Conservation (phyloP, 2,113 vertebrate genomes). For the Myrmophylax atrothorax region DNA sequence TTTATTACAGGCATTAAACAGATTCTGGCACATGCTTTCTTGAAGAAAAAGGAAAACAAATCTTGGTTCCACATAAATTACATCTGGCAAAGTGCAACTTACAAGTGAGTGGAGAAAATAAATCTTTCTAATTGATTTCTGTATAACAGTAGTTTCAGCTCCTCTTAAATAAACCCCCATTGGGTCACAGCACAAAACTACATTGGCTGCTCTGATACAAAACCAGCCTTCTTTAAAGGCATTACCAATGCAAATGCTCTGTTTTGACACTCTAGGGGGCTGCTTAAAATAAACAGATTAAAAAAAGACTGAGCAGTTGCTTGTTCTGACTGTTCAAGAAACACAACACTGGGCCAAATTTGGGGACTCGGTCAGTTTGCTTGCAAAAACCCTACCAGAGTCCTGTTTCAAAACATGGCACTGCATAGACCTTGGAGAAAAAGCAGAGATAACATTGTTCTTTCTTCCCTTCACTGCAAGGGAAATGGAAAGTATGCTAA, state of each 20-base stretch:
- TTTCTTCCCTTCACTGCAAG: neutral
- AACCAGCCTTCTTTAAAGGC: neutral
- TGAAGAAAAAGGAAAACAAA: slow-evolving; percentile 71
- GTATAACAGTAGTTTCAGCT: slow-evolving; percentile 38
- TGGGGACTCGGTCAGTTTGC: neutral
- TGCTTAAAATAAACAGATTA: slow-evolving; percentile 21
- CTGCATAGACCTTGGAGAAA: neutral
- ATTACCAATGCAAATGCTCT: slow-evolving; percentile 7
- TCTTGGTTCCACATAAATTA: slow-evolving; percentile 56
- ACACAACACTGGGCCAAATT: neutral
- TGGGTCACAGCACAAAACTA: neutral
- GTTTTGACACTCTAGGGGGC: neutral
- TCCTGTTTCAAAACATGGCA: neutral
- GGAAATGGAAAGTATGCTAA: neutral
- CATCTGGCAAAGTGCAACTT: slow-evolving; percentile 54
- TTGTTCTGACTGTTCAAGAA: neutral
- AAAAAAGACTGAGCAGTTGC: neutral
- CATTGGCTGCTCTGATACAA: neutral
- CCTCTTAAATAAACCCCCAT: slow-evolving; percentile 28
- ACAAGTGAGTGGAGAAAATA: slow-evolving; percentile 38
- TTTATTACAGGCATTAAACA: slow-evolving; percentile 78
- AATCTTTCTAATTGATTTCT: slow-evolving; percentile 36
- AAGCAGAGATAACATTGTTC: neutral
- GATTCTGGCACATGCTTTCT: slow-evolving; percentile 79
- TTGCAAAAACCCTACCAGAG: neutral